A percentile compares a stretch with the other conserved stretches of the same genome.
These are phyloP conservation scores for Meiosimyza decipiens DNA, from an alignment of 2,888 invertebrate species.

Conservation along the genomic window DNA sequence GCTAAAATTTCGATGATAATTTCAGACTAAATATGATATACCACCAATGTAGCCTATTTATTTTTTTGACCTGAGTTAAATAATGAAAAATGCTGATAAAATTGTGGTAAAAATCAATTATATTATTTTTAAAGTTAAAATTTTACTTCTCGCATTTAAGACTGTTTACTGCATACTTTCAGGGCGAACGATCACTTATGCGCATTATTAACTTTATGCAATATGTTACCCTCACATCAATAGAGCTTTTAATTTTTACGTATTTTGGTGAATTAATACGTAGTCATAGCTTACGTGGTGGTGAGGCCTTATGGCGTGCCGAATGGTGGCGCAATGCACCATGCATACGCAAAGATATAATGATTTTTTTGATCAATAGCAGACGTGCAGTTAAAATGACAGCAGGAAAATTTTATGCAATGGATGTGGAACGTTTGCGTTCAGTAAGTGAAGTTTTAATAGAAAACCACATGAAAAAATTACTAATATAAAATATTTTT, in stretches of 20 bases:
- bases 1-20: too few relatives aligned
- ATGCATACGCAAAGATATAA: conserved; percentile 52
- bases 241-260: conserved; percentile 61
- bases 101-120: too few relatives aligned
- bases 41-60: too few relatives aligned
- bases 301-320: conserved; percentile 59
- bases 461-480: neutral
- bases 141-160: too few relatives aligned
- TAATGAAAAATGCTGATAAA: too few relatives aligned
- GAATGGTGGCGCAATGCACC: conserved; percentile 56
- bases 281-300: conserved; percentile 56
- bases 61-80: too few relatives aligned
- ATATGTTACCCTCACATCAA: conserved; percentile 56
- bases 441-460: conserved; percentile 48
- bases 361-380: conserved; percentile 58
- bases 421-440: conserved; percentile 60
- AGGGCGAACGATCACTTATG: conserved; percentile 48
- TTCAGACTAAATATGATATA: too few relatives aligned
- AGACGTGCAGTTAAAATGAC: conserved; percentile 56
- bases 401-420: conserved; percentile 62
- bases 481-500: neutral
- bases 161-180: neutral
- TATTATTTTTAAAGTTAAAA: too few relatives aligned
- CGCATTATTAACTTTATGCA: conserved; percentile 57
- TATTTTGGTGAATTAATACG: conserved; percentile 60